A percentile compares a stretch with the other conserved stretches of the same genome.
phyloP scores from a whole-genome alignment of 2,888 invertebrate genomes.

The Stenodema calcarata region DNA sequence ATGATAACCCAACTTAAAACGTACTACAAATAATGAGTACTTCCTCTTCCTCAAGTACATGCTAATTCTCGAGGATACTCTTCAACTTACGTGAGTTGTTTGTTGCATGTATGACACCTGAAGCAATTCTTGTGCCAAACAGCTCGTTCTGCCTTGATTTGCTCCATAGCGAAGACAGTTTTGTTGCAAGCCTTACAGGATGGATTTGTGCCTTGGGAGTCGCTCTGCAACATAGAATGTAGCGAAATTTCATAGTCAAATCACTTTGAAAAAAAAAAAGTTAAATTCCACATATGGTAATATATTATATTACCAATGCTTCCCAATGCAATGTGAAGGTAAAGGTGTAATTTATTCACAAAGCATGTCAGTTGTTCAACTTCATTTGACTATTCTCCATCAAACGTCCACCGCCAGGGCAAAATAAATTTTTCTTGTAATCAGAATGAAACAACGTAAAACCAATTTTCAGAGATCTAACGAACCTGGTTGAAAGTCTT shows the following conservation, averaged over 20 bases:
- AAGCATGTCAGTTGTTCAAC: too few species aligned
- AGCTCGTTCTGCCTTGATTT: slow-evolving; percentile 87
- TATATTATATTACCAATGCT: too few species aligned
- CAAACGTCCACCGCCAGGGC: background rate
- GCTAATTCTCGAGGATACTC: too few species aligned
- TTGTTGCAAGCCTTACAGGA: slow-evolving; percentile 84
- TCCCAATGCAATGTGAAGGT: too few species aligned
- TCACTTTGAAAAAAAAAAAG: too few species aligned
- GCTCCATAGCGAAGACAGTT: slow-evolving; percentile 95
- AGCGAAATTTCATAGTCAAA: too few species aligned
- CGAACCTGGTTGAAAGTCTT: slow-evolving; percentile 71
- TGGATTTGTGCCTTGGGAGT: background rate
- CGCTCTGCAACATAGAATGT: background rate
- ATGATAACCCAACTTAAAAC: too few species aligned
- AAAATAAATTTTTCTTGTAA: background rate
- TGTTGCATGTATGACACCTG: slow-evolving; percentile 89
- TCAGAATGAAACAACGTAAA: background rate
- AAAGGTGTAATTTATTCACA: background rate
- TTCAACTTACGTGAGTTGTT: slow-evolving; percentile 81
- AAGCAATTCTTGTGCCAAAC: slow-evolving; percentile 96
- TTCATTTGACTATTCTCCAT: too few species aligned
- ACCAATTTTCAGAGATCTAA: background rate
- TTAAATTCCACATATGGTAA: too few species aligned
- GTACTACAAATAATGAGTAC: too few species aligned
- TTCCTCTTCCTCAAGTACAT: too few species aligned